These are phyloP conservation scores for Lepus oiostolus DNA, from an alignment of 2,797 vertebrate species.

Conservation along the genomic window DNA sequence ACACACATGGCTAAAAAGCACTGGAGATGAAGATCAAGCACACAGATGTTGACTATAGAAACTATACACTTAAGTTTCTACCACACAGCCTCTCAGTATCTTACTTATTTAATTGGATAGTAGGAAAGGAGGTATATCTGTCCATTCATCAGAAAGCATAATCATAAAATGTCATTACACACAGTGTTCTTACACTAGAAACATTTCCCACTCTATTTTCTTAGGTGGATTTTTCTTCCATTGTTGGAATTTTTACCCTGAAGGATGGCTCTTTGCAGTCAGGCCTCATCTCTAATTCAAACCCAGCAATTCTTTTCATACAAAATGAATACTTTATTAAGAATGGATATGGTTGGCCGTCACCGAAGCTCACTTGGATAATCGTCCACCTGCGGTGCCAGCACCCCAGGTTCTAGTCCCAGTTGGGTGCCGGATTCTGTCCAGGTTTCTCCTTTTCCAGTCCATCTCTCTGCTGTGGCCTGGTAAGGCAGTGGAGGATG, in stretches of 20 bases:
- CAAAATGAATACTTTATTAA: not conserved
- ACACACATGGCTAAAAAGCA: not conserved
- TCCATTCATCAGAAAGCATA: not conserved
- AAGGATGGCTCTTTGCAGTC: too few relatives aligned
- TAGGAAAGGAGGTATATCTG: not conserved
- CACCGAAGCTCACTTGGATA: too few relatives aligned
- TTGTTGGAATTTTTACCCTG: not conserved
- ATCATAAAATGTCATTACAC: not conserved
- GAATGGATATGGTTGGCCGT: not conserved
- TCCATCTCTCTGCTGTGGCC: too few relatives aligned
- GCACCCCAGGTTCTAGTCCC: too few relatives aligned
- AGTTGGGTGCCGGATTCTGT: too few relatives aligned
- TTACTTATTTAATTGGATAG: not conserved
- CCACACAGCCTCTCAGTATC: not conserved
- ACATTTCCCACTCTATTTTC: not conserved
- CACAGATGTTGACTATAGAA: not conserved
- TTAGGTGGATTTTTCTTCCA: not conserved
- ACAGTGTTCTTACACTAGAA: not conserved
- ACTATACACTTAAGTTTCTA: not conserved
- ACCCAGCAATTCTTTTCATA: not conserved
- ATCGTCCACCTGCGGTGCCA: too few relatives aligned
- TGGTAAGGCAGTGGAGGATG: too few relatives aligned
- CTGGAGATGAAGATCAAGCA: not conserved
- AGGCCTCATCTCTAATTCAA: not conserved
- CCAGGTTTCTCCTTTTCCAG: too few relatives aligned